These are phyloP conservation scores for Zaprionus nigranus DNA, from an alignment of 1,140 invertebrate genomes.

Conservation along the genomic window DNA sequence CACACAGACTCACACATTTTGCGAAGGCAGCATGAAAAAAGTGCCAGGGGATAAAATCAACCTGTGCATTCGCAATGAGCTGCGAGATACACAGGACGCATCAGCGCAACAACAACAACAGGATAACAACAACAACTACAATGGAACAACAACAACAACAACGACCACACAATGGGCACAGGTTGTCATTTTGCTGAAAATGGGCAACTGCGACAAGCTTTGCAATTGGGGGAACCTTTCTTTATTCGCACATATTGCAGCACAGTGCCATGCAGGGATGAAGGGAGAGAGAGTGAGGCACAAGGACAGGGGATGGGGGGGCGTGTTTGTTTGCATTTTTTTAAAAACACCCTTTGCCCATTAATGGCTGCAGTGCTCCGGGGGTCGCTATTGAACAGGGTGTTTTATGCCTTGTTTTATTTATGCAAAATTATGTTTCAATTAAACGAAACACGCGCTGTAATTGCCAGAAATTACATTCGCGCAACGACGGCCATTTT, in stretches of 20 bases:
- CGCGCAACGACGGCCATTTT: slow-evolving; percentile 45
- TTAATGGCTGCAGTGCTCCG: slow-evolving; percentile 44
- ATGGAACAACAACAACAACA: slow-evolving; percentile 30
- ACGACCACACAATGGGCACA: slow-evolving; percentile 41
- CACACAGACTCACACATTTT: slow-evolving; percentile 33
- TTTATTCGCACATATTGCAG: slow-evolving; percentile 64
- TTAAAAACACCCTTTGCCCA: slow-evolving; percentile 66
- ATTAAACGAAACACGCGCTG: slow-evolving; percentile 76
- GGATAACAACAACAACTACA: slow-evolving; percentile 13
- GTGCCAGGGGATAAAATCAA: slow-evolving; percentile 79
- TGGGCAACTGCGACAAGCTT: slow-evolving; percentile 37
- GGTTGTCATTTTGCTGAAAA: slow-evolving; percentile 52
- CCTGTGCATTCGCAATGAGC: slow-evolving; percentile 83
- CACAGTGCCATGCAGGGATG: neutral
- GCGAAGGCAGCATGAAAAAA: slow-evolving; percentile 65
- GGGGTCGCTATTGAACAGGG: slow-evolving; percentile 59
- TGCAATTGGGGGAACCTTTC: slow-evolving; percentile 58
- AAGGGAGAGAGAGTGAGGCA: neutral
- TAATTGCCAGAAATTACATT: slow-evolving; percentile 73
- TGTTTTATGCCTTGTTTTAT: slow-evolving; percentile 83
- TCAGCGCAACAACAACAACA: slow-evolving; percentile 29
- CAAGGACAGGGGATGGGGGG: slow-evolving; percentile 6
- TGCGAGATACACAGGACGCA: slow-evolving; percentile 60
- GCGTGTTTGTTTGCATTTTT: slow-evolving; percentile 57
- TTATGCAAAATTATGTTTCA: slow-evolving; percentile 84